Evolutionary conservation across 2,797 vertebrate species (phyloP), one percentile per base, ranked within the genome.

Genomic region (Xiphorhynchus erythropygius): DNA sequence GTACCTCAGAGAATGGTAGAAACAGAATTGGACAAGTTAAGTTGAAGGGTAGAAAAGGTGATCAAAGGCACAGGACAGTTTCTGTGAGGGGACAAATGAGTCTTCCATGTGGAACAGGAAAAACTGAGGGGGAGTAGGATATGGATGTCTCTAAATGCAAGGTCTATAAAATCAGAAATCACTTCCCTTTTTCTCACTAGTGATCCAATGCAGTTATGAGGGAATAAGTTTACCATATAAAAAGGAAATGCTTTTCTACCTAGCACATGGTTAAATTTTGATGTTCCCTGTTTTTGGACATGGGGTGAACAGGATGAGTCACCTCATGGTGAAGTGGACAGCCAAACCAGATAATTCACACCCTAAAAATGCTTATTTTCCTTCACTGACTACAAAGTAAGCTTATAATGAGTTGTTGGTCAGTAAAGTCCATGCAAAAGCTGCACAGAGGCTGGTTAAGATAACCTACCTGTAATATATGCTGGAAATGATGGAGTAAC

Each of bases 1-100:
- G 70, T 13, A 13, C 33, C 57, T 50, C 0, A 0, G 35, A 22
- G 30, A 9, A 1, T 1, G 23, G 18, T 0, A 73, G 53, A 73
- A 89, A 73, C 4, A 79, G 27, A 88, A 79, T 10, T 32, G 67
- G 24, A 23, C 6, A 65, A 41, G 11, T 19, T 33, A 33, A 85
- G 13, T 13, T 35, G 42, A 84, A 27, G 32, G 7, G 8, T 27
- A 46, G 39, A 37, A 55, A 74, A 80, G 52, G 19, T 35, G 53
- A 62, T 49, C 69, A 88, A 57, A 88, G 33, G 33, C 49, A 85
- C 0, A 4, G 25, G 44, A n/a, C 17, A 57, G 13, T 10, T 62
- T 73, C 76, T 70, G 1, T 16, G 46, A 63, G 49, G 33, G 30
- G 9, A 30, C 18, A 68, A 71, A 80, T 37, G 46, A 80, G 15